These are phyloP conservation scores for Gerris lacustris DNA, from an alignment of 2,888 invertebrate species.

Conservation along the genomic window DNA sequence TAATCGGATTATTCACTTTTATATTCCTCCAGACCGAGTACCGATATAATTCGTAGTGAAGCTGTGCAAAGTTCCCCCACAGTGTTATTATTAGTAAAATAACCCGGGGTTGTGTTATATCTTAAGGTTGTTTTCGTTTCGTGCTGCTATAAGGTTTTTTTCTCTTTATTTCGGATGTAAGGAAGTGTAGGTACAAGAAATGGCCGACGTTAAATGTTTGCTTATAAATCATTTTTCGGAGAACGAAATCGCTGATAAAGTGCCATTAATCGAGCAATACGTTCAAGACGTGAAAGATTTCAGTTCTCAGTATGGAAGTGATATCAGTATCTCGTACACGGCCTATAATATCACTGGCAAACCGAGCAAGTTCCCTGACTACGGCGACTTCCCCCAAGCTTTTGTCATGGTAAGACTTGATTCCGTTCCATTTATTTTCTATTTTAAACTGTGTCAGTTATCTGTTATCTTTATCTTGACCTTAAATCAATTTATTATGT, in stretches of 20 bases:
- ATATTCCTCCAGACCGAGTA: too few relatives aligned
- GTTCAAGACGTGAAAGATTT: slow-evolving; percentile 67
- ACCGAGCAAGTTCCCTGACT: slow-evolving; percentile 72
- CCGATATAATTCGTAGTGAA: too few relatives aligned
- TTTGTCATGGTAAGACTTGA: slow-evolving; percentile 70
- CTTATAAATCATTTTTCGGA: slow-evolving; percentile 13
- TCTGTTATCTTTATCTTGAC: background rate
- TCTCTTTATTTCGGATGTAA: too few relatives aligned
- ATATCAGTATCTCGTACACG: slow-evolving; percentile 75
- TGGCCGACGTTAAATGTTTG: slow-evolving; percentile 20
- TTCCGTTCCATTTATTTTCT: too few relatives aligned
- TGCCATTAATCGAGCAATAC: slow-evolving; percentile 56
- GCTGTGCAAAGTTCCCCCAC: too few relatives aligned
- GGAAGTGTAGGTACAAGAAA: background rate
- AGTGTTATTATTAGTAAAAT: too few relatives aligned
- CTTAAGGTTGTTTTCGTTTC: too few relatives aligned
- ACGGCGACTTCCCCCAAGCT: slow-evolving; percentile 82
- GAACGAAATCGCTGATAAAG: slow-evolving; percentile 18
- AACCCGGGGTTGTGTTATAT: too few relatives aligned
- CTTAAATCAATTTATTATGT: background rate
- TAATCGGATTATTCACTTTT: too few relatives aligned
- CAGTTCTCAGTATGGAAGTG: slow-evolving; percentile 82
- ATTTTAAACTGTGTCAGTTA: background rate
- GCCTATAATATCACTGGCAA: slow-evolving; percentile 75
- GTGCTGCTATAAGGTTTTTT: too few relatives aligned